These are phyloP conservation scores for Lasiommata megera DNA, from an alignment of 2,888 invertebrate species.

Conservation along the genomic window DNA sequence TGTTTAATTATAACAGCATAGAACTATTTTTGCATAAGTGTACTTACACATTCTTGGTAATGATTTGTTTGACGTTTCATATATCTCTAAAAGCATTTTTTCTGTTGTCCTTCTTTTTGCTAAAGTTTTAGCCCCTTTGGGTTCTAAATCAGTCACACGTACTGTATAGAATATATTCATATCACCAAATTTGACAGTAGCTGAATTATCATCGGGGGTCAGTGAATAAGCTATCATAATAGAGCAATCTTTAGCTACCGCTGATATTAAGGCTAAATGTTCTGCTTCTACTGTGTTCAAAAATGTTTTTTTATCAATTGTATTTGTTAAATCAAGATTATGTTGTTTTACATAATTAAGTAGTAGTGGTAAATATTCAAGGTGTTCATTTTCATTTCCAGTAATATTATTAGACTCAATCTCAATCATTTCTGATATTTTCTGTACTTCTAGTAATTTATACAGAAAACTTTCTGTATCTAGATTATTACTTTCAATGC, in stretches of 20 bases:
- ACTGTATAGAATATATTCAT: conserved; percentile 73
- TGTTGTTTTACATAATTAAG: conserved; percentile 41
- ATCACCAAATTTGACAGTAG: conserved; percentile 51
- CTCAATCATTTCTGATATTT: conserved; percentile 43
- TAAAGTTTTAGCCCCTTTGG: conserved; percentile 76
- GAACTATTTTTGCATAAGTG: background rate
- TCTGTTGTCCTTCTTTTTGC: conserved; percentile 56
- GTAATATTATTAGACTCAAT: conserved; percentile 25
- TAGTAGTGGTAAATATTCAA: conserved; percentile 50
- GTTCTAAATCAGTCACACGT: conserved; percentile 85
- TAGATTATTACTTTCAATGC: conserved; percentile 39
- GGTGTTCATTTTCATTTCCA: conserved; percentile 33
- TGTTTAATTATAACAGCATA: too few species aligned
- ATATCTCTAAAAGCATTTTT: conserved; percentile 49
- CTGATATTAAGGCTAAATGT: conserved; percentile 76
- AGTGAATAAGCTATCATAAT: conserved; percentile 82
- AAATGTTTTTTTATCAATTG: conserved; percentile 43
- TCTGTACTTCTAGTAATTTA: conserved; percentile 56
- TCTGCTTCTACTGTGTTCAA: conserved; percentile 38
- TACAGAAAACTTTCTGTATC: conserved; percentile 43
- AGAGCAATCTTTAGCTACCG: conserved; percentile 86
- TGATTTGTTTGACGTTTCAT: conserved; percentile 36
- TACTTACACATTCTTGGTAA: conserved; percentile 46
- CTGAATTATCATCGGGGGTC: conserved; percentile 38
- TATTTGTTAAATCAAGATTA: conserved; percentile 42